These are phyloP conservation scores for Tretioscincus oriximinensis DNA, from an alignment of 2,113 vertebrate genomes.

Conservation along the genomic window DNA sequence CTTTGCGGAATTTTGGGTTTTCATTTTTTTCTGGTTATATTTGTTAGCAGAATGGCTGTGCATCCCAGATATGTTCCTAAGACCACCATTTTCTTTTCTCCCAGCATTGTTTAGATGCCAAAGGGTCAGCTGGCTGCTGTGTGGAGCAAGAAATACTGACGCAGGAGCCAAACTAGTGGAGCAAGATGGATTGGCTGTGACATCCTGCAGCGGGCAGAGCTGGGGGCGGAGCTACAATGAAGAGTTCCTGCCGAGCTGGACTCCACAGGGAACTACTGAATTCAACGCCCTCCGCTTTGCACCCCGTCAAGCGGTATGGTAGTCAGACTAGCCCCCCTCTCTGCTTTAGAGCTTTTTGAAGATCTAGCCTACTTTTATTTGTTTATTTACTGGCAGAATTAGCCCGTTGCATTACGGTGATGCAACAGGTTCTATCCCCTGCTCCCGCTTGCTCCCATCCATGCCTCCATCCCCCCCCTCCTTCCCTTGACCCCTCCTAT, in stretches of 20 bases:
- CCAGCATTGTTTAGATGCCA: constrained; percentile 51
- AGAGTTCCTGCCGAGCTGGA: constrained; percentile 77
- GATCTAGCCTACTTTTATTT: no score
- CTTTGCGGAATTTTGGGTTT: no score
- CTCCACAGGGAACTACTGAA: constrained; percentile 78
- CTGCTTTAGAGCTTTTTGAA: no score
- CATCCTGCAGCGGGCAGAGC: constrained; percentile 60
- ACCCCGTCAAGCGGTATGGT: constrained; percentile 75
- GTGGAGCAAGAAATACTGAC: constrained; percentile 28
- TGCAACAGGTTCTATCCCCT: no score
- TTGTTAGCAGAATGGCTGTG: not conserved
- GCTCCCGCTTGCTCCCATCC: no score
- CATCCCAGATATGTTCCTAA: fast-evolving
- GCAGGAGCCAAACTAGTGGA: constrained; percentile 5
- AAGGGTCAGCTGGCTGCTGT: constrained; percentile 32
- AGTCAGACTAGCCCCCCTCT: no score
- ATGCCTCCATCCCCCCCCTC: no score
- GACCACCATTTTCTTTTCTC: not conserved
- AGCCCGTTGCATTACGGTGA: no score
- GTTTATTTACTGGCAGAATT: no score
- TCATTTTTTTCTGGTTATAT: no score
- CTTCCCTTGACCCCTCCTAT: no score
- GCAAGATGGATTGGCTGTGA: constrained; percentile 70
- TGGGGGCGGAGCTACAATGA: constrained; percentile 70
- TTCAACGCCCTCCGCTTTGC: constrained; percentile 64